A percentile compares a stretch with the other conserved stretches of the same genome.
Evolutionary conservation across 2,113 vertebrate species (phyloP).

Genomic region (Pollimyrus isidori): DNA sequence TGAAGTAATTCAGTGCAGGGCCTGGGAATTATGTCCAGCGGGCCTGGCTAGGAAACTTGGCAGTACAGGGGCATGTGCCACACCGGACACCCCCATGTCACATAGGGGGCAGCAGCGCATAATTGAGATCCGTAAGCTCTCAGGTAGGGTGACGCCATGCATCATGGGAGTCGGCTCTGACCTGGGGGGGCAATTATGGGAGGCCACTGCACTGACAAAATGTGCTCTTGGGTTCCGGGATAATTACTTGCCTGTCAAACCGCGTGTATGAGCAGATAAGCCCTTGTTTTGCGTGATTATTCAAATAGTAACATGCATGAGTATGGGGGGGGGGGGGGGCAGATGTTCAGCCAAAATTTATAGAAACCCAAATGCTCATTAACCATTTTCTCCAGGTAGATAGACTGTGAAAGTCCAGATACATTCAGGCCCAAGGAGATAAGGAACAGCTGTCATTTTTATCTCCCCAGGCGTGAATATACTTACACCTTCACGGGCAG

Average conservation of each 20-base stretch:
- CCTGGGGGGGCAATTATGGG: conserved; percentile 19
- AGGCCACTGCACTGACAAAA: not conserved
- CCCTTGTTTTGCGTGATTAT: conserved; percentile 14
- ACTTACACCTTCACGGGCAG: not conserved
- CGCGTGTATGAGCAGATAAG: not conserved
- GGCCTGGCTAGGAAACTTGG: not conserved
- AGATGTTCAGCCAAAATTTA: not conserved
- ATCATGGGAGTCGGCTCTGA: conserved; percentile 10
- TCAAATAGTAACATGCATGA: not conserved
- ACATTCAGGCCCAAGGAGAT: not conserved
- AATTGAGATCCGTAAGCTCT: conserved; percentile 27
- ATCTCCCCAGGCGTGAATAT: not conserved
- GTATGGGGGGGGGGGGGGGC: not conserved
- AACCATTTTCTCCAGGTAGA: not conserved
- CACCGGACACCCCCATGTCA: conserved; percentile 6
- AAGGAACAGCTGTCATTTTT: not conserved
- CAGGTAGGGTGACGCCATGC: not conserved
- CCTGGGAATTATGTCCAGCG: not conserved
- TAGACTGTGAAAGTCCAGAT: not conserved
- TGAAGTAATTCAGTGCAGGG: not conserved
- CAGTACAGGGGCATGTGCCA: not conserved
- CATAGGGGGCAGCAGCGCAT: conserved; percentile 11
- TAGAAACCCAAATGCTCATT: not conserved
- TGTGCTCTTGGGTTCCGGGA: not conserved
- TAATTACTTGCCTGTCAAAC: conserved; percentile 11